Conservation (phyloP, 1,140 invertebrate species). For the Drosophila sturtevanti region DNA sequence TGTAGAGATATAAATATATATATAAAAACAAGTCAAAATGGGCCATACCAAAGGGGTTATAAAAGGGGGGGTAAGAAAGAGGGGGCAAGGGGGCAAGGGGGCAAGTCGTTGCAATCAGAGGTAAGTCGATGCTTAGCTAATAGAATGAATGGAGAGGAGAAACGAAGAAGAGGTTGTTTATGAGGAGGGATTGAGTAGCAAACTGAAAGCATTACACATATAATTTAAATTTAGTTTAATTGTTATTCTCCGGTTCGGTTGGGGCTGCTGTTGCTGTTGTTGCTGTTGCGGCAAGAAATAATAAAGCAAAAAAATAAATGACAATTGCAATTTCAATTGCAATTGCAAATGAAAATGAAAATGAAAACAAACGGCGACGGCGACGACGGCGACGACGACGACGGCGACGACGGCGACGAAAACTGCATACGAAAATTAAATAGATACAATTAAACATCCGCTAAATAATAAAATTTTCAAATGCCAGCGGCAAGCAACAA, state of each 20-base stretch:
- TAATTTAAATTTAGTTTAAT: conserved; percentile 82
- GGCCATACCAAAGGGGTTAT: conserved; percentile 17
- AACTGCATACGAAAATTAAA: conserved; percentile 77
- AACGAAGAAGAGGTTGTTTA: too few species aligned
- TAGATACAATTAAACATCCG: conserved; percentile 82
- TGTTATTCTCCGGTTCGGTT: conserved; percentile 72
- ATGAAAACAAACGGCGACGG: conserved; percentile 56
- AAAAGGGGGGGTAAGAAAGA: background rate
- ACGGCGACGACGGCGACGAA: conserved; percentile 33
- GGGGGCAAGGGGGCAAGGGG: too few species aligned
- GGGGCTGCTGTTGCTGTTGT: conserved; percentile 31
- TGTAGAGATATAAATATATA: too few species aligned
- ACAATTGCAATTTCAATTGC: conserved; percentile 64
- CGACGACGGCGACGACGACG: conserved; percentile 31
- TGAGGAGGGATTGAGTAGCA: conserved; percentile 9
- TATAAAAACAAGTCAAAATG: conserved; percentile 22
- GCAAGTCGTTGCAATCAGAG: background rate
- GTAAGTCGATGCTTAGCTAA: background rate
- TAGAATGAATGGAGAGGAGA: background rate
- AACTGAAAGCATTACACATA: conserved; percentile 71
- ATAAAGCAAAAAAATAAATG: conserved; percentile 67
- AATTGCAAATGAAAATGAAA: conserved; percentile 49
- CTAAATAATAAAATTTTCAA: conserved; percentile 81
- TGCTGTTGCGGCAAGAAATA: conserved; percentile 52
- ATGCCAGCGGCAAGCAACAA: conserved; percentile 31